Evolutionary conservation across 1,140 invertebrate species (phyloP), one percentile per base, ranked within the genome.

Genomic region (Brachystomella parvula): DNA sequence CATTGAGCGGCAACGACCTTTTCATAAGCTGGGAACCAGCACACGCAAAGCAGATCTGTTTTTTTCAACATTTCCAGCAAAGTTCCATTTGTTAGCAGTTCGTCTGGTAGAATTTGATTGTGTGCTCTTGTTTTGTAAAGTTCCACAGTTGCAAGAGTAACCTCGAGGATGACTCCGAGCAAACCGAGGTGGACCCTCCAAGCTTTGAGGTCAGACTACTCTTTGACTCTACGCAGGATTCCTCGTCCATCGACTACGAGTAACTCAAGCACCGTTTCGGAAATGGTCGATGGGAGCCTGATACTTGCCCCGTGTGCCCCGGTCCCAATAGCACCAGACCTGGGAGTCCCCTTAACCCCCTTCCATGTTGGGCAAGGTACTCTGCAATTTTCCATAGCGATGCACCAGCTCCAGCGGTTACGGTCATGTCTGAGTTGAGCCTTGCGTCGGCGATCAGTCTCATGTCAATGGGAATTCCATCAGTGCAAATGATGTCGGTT

Each of bases 271-370:
- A 53, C 47, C 60, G 62, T 63, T 30, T 63, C 64, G 9, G 68
- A 69, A 9, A 69, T 3, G 1, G 61, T 44, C 3, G 63, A 19
- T 33, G 58, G 30, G 21, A 59, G 47, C 12, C 30, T 49, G 2
- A 66, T n/a, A 19, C 59, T 44, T 1, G 53, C 56, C 2, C 68
- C 68, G 33, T 66, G 68, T 47, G 68, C 68, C 19, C 68, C 68
- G 30, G 68, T 69, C 0, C 64, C 68, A 21, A 69, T 66, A 21
- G 68, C 68, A 1, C 68, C 68, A n/a, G 65, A 9, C 57, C 63
- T 31, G 67, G 67, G 26, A 56, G 57, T n/a, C 32, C 30, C 15
- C 28, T 53, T 1, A 69, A 35, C 9, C 56, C 57, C 2, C 63
- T 24, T 1, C 35, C 35, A 15, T 49, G 3, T 2, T 33, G 3